Evolutionary conservation across 1,140 invertebrate genomes (phyloP), one percentile per base, ranked within the genome.

Genomic region (Trachymyrmex cornetzi): DNA sequence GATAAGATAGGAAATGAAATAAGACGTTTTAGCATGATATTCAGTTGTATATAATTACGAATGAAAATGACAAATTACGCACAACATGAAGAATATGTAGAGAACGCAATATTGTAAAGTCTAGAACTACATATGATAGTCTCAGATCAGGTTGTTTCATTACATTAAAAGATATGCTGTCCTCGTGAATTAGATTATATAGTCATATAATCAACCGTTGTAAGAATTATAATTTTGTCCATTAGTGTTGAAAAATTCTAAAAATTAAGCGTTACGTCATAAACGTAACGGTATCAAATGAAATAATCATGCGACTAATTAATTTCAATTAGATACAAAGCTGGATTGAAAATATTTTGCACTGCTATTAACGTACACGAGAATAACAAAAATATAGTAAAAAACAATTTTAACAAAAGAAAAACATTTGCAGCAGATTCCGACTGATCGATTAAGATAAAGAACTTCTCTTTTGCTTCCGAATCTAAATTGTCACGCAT

Each of bases 61-160:
- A 55, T 74, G 80, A 84, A 74, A 84, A 75, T 84, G 67, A 84
- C 69, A 74, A 82, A 84, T 84, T 84, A 74, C 24, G 80, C 55
- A 61, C 24, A 34, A 75, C 11, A 44, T 84, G 69, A 75, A 34
- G 59, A 84, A 75, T 74, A 84, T 50, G 24, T 55, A 75, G 38
- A 74, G 22, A 75, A 55, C 30, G 50, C 71, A 69, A 34, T 44
- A 59, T 63, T 27, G 38, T 24, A 50, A 74, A 74, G 48, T 75
- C 69, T 74, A 84, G 4, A 63, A 63, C 38, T 84, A 38, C 7
- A 9, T 38, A 74, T 38, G 14, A 69, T 75, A 57, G 27, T 84
- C 55, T 75, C 44, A 50, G 19, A 61, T 84, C 53, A 48, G n/a
- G 24, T 69, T 16, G 44, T 74, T 61, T 61, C n/a, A 48, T 84